These are phyloP conservation scores for Spinus pinus DNA, from an alignment of 2,797 vertebrate genomes.

Conservation along the genomic window DNA sequence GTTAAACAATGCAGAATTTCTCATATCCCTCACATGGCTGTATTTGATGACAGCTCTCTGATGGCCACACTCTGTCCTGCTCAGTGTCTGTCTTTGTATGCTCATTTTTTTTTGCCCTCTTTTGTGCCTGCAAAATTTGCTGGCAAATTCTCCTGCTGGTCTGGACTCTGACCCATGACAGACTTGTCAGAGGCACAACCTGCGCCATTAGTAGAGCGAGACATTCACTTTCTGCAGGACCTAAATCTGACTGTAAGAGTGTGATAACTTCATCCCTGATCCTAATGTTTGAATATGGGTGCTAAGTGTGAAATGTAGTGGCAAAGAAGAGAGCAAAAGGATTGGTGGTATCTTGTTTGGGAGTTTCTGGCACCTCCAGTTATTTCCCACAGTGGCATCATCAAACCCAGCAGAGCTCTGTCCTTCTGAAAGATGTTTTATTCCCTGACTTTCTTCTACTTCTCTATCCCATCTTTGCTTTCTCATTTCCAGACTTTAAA, in stretches of 20 bases:
- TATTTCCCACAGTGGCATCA: neutral
- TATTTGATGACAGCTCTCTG: neutral
- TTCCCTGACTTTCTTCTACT: neutral
- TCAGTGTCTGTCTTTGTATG: neutral
- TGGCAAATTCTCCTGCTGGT: neutral
- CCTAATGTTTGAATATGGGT: neutral
- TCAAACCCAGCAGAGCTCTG: neutral
- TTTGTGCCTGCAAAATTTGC: neutral
- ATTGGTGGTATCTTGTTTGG: neutral
- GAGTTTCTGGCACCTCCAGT: neutral
- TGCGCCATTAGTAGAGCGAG: fast-evolving
- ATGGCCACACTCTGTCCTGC: neutral
- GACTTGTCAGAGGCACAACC: neutral
- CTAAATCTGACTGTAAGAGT: neutral
- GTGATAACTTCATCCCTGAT: neutral
- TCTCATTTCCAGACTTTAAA: neutral
- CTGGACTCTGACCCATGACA: neutral
- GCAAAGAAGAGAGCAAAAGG: neutral
- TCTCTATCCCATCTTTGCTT: neutral
- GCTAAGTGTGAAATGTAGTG: neutral
- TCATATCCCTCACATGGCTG: neutral
- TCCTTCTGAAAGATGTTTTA: neutral
- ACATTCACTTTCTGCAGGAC: neutral
- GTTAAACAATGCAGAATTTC: neutral
- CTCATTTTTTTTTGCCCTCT: neutral